These are phyloP conservation scores for Cacatua alba DNA, from an alignment of 2,113 vertebrate genomes.

Conservation along the genomic window DNA sequence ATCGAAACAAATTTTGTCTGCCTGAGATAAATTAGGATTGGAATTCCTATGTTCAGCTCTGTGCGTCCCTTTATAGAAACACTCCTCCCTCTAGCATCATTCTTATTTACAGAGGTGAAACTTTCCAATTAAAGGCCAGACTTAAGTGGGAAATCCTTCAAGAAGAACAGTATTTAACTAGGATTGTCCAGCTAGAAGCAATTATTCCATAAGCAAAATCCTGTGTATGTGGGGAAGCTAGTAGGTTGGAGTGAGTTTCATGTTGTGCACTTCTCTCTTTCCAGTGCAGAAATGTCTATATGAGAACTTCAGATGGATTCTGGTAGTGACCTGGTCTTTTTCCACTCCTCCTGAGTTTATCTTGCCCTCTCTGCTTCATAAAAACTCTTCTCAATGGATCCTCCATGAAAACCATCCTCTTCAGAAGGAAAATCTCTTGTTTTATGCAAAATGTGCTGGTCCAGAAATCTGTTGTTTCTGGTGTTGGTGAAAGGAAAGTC, in stretches of 20 bases:
- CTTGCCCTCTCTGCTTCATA: not conserved
- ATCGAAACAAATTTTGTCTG: not conserved
- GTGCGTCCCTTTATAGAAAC: not conserved
- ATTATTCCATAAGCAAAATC: not conserved
- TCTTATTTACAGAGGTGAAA: not conserved
- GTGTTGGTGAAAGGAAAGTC: not conserved
- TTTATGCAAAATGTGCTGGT: not conserved
- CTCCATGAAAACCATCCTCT: not conserved
- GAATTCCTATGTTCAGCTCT: not conserved
- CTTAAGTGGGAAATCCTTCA: not conserved
- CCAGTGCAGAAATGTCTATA: not conserved
- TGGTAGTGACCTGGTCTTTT: not conserved
- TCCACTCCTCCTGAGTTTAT: not conserved
- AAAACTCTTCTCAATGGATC: not conserved
- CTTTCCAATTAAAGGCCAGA: not conserved
- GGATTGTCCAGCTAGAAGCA: not conserved
- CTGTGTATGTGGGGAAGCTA: not conserved
- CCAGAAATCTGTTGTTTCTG: not conserved
- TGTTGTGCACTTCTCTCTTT: not conserved
- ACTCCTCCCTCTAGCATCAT: not conserved
- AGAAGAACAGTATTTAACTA: not conserved
- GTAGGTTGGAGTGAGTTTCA: not conserved
- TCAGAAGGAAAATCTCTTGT: not conserved
- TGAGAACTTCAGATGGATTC: not conserved
- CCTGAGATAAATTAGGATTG: constrained; percentile 3